Evolutionary conservation across 2,797 vertebrate genomes (phyloP).

Genomic region (Crenichthys baileyi): DNA sequence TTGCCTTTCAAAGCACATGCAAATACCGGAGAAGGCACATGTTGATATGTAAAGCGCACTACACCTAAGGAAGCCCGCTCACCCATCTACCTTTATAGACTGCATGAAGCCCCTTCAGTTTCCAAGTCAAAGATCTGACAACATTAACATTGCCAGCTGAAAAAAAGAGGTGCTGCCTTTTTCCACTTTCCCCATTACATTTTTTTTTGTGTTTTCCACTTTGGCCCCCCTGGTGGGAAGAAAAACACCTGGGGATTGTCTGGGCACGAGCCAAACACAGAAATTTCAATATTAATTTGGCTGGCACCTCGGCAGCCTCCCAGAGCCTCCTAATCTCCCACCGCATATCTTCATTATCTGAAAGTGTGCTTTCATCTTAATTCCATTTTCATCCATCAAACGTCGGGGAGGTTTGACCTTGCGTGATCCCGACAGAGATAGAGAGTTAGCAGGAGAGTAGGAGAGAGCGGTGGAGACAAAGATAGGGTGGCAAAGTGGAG

Average conservation of each 20-base stretch:
- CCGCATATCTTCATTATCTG: constrained; percentile 80
- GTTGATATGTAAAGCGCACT: constrained; percentile 31
- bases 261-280: constrained; percentile 76
- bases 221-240: constrained; percentile 51
- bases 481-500: constrained; percentile 23
- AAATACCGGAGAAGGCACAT: constrained; percentile 26
- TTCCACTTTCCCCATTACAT: constrained; percentile 45
- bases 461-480: constrained; percentile 47
- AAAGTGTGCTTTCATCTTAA: constrained; percentile 81
- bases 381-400: constrained; percentile 83
- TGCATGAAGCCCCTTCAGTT: constrained; percentile 20
- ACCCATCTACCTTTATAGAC: constrained; percentile 3
- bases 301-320: constrained; percentile 64
- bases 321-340: constrained; percentile 69
- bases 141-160: constrained; percentile 58
- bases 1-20: constrained; percentile 46
- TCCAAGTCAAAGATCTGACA: constrained; percentile 25
- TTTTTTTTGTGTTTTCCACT: constrained; percentile 76
- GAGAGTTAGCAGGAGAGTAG: constrained; percentile 31
- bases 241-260: constrained; percentile 69
- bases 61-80: constrained; percentile 7
- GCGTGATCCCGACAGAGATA: constrained; percentile 68
- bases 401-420: constrained; percentile 76
- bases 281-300: constrained; percentile 80
- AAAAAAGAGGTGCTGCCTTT: constrained; percentile 43